Base-by-base conservation (phyloP, 2,888 invertebrate genomes). In the Tolmerus cingulatus region DNA sequence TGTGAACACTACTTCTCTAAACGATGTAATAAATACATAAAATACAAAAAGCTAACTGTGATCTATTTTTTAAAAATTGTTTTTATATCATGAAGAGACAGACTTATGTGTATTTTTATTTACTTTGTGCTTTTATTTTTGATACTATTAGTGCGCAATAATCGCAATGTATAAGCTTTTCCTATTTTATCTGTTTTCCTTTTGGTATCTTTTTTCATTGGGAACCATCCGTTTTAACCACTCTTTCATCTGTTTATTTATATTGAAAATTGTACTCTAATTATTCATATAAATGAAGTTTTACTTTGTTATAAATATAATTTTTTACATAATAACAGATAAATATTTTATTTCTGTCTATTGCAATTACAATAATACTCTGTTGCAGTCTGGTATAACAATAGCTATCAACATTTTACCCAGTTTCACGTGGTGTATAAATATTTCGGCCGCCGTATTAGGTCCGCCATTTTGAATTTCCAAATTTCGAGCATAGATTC, bases 41-140 rank as follows among this genome's bases (percentile, higher is more conserved):
- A 89, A 43, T 66, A 88, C 90, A 92, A 91, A 92, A 92, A 92
- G 92, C 92, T 92, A n/a, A 92, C 92, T 92, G 92, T 92, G 92
- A 92, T 92, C 92, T 90, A 91, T 90, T 90, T 89, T 90, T 89
- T 89, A 90, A 91, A 91, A 91, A 90, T 82, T 82, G 82, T 82
- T 82, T 78, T 82, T 82, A 81, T 78, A 82, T 82, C 23, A 82
- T 34, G 57, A 82, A n/a, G n/a, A n/a, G n/a, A n/a, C n/a, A n/a
- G n/a, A n/a, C 66, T 82, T 82, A 82, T 82, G 27, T 77, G 57
- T 86, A 78, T 86, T 86, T 86, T 77, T 74, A 76, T 46, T 51
- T 77, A 74, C 86, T 77, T 76, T 77, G 77, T 77, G 27, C 30
- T 37, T 87, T 51, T n/a, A n/a, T n/a, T 74, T 78, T 57, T 74